phyloP scores from a whole-genome alignment of 2,113 vertebrate species.

The Tenrec ecaudatus region DNA sequence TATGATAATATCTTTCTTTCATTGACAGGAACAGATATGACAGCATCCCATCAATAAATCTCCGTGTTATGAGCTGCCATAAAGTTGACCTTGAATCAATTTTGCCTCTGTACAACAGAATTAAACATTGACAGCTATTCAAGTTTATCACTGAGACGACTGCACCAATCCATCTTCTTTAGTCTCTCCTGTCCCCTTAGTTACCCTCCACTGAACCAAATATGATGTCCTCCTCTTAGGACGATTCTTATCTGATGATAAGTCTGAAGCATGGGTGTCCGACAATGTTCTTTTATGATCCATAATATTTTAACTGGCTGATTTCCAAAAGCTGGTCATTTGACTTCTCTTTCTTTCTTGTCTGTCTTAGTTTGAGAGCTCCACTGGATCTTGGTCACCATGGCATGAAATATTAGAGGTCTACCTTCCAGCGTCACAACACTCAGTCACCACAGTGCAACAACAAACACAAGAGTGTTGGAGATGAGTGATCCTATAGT shows the following conservation, averaged over 20 bases:
- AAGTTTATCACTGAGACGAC: neutral
- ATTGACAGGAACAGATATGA: neutral
- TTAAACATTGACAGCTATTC: neutral
- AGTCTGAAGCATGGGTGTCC: neutral
- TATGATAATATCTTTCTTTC: neutral
- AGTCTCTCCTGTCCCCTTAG: neutral
- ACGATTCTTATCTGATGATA: neutral
- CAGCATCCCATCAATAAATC: neutral
- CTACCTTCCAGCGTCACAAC: neutral
- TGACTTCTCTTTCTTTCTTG: neutral
- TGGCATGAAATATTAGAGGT: neutral
- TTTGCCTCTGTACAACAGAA: neutral
- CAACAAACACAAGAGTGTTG: neutral
- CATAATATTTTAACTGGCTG: neutral
- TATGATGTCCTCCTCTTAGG: neutral
- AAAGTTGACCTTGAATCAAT: neutral
- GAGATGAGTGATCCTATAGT: too few relatives aligned
- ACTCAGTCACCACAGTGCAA: neutral
- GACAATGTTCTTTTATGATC: neutral
- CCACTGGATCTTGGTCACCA: neutral
- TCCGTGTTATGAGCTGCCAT: neutral
- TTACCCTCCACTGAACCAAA: neutral
- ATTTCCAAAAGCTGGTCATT: neutral
- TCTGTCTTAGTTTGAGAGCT: neutral
- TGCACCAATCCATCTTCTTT: neutral